Evolutionary conservation across 2,113 vertebrate species (phyloP).

Genomic region (Podarcis muralis): DNA sequence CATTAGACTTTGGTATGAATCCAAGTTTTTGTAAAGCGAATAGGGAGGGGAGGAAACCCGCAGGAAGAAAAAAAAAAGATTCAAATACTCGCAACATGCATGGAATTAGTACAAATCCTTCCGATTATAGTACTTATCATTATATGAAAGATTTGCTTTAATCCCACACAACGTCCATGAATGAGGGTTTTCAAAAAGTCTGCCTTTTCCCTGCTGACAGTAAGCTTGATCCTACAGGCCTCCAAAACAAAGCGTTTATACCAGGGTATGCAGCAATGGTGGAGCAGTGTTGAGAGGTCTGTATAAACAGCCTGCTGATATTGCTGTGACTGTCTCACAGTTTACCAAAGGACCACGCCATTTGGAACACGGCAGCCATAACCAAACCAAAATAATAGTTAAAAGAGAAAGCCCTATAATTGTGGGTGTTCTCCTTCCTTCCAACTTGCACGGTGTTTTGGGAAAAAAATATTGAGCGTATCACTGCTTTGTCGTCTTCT

Average conservation of each 20-base stretch:
- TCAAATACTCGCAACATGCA: conserved; percentile 53
- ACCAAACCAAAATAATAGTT: conserved; percentile 23
- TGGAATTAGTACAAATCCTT: conserved; percentile 43
- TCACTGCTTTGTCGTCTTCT: not conserved
- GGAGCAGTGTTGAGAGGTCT: conserved; percentile 29
- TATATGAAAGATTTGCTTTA: conserved; percentile 59
- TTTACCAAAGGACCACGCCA: not conserved
- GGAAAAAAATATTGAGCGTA: not conserved
- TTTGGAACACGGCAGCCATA: conserved; percentile 1
- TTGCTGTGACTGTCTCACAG: conserved; percentile 31
- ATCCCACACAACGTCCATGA: conserved; percentile 60
- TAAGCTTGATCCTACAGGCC: conserved; percentile 15
- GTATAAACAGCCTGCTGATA: conserved; percentile 31
- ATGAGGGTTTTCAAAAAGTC: conserved; percentile 11
- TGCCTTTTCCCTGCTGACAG: conserved; percentile 33
- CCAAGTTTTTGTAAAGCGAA: conserved; percentile 65
- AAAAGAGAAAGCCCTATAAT: conserved; percentile 12
- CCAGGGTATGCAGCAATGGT: conserved; percentile 9
- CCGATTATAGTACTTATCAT: conserved; percentile 62
- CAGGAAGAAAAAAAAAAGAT: conserved; percentile 60
- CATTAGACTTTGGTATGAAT: conserved; percentile 67
- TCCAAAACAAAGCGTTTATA: conserved; percentile 13
- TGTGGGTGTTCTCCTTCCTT: conserved; percentile 9
- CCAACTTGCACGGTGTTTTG: conserved; percentile 6
- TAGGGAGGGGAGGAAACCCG: conserved; percentile 55